These are phyloP conservation scores for Euzetes globulus DNA, from an alignment of 2,888 invertebrate genomes.

Conservation along the genomic window DNA sequence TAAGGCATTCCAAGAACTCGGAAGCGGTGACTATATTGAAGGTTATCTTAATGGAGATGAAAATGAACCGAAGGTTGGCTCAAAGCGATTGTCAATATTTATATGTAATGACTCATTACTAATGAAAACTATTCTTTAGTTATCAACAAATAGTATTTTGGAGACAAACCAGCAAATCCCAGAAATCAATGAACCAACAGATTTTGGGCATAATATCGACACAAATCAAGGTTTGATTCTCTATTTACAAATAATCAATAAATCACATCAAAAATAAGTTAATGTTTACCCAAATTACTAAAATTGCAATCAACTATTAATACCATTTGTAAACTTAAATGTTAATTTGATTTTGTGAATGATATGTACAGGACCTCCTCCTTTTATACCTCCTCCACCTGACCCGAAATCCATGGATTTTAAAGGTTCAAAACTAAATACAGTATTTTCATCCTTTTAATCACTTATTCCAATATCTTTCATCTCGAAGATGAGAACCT, in stretches of 20 bases:
- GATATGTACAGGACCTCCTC: constrained; percentile 38
- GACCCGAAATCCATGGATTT: constrained; percentile 25
- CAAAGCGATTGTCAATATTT: too few species aligned
- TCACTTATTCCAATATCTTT: too few species aligned
- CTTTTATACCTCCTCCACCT: constrained; percentile 40
- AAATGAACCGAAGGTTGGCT: neutral
- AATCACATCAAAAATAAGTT: too few species aligned
- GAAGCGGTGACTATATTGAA: constrained; percentile 16
- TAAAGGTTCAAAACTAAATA: constrained; percentile 35
- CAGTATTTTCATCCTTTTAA: too few species aligned
- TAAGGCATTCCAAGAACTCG: neutral
- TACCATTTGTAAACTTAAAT: neutral
- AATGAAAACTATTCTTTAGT: neutral
- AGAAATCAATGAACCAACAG: neutral
- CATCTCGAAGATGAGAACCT: too few species aligned
- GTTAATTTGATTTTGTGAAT: neutral
- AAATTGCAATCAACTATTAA: neutral
- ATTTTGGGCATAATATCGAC: neutral
- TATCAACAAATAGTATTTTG: neutral
- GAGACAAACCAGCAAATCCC: neutral
- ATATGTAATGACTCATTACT: too few species aligned
- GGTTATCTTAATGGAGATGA: neutral
- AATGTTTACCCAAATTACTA: too few species aligned
- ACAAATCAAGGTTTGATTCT: neutral
- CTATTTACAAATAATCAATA: neutral